A percentile compares a stretch with the other conserved stretches of the same genome.
phyloP scores from a whole-genome alignment of 1,140 invertebrate species.

The Zaprionus africanus region DNA sequence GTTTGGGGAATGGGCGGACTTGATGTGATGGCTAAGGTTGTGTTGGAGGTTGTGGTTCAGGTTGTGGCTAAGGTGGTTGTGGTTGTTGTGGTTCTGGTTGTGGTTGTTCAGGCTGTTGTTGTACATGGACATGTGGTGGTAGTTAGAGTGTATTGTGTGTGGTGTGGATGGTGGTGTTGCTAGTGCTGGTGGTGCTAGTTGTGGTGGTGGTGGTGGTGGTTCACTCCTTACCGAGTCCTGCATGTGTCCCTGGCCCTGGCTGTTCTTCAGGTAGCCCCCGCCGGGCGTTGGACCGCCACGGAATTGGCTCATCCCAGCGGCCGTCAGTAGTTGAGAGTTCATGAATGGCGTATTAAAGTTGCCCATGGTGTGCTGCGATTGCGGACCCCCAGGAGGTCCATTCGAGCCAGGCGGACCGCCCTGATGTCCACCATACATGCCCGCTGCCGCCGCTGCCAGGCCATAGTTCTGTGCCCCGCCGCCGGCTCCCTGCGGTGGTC shows the following conservation, averaged over 20 bases:
- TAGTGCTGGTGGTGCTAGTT: constrained; percentile 16
- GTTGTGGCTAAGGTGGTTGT: constrained; percentile 15
- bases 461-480: constrained; percentile 86
- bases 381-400: constrained; percentile 63
- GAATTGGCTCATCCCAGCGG: constrained; percentile 79
- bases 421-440: constrained; percentile 85
- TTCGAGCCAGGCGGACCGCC: constrained; percentile 72
- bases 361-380: constrained; percentile 82
- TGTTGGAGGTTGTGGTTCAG: not conserved
- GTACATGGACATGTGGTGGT: constrained; percentile 42
- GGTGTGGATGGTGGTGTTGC: constrained; percentile 23
- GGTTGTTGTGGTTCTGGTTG: not conserved
- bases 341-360: constrained; percentile 84
- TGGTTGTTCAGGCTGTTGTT: constrained; percentile 17
- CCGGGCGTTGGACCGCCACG: constrained; percentile 85
- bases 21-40: constrained; percentile 12
- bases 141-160: constrained; percentile 31
- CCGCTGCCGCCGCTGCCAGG: constrained; percentile 85
- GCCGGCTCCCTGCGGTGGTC: constrained; percentile 84
- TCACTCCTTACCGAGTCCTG: constrained; percentile 84
- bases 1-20: constrained; percentile 21
- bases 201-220: constrained; percentile 16
- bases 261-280: constrained; percentile 86
- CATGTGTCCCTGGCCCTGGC: constrained; percentile 86
- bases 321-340: constrained; percentile 83